Evolutionary conservation across 1,140 invertebrate species (phyloP).

Genomic region (Magallana ariakensis): DNA sequence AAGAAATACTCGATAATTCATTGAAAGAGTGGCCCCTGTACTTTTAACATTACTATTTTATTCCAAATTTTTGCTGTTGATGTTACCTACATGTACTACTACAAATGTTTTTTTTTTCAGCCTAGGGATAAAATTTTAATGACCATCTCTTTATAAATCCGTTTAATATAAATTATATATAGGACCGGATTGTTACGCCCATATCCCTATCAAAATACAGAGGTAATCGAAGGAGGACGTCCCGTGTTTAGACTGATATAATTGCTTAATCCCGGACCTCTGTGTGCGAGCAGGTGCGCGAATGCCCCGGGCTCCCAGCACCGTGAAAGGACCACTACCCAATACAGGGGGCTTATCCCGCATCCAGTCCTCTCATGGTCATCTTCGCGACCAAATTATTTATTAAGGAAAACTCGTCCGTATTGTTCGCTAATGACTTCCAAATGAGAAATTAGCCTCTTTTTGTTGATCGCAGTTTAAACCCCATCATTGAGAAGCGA

Average conservation of each 20-base stretch:
- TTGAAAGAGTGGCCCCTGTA: too few species aligned
- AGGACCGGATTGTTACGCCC: slow-evolving; percentile 17
- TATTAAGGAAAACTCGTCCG: slow-evolving; percentile 6
- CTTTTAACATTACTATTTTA: too few species aligned
- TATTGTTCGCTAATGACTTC: slow-evolving; percentile 39
- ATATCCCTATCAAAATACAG: slow-evolving; percentile 25
- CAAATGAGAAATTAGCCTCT: slow-evolving; percentile 40
- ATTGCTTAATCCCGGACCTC: slow-evolving; percentile 15
- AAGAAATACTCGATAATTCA: too few species aligned
- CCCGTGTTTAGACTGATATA: slow-evolving; percentile 7
- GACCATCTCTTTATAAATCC: not conserved
- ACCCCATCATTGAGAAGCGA: slow-evolving; percentile 22
- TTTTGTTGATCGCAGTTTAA: slow-evolving; percentile 20
- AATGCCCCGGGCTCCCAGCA: not conserved
- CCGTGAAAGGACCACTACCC: not conserved
- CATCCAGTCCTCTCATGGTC: not conserved
- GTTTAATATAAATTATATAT: slow-evolving; percentile 37
- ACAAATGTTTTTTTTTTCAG: too few species aligned
- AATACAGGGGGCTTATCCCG: not conserved
- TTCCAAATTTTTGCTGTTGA: too few species aligned
- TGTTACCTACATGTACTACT: too few species aligned
- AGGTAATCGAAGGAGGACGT: not conserved
- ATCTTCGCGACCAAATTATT: slow-evolving; percentile 6
- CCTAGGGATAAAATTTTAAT: not conserved
- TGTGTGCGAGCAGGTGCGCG: slow-evolving; percentile 10